Conservation (phyloP, 1,140 invertebrate species). For the Hypothenemus hampei region DNA sequence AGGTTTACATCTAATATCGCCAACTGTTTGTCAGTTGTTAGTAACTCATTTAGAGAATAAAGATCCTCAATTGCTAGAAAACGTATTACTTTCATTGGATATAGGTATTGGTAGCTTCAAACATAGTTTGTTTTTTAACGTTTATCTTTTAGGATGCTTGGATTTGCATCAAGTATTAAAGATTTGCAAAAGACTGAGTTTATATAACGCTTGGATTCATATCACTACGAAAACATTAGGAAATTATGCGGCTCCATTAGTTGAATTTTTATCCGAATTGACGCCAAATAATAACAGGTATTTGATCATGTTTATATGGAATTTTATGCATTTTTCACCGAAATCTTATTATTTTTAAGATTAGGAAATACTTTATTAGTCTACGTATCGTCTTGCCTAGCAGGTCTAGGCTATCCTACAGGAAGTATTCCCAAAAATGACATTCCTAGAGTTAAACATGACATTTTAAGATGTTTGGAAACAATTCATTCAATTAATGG, state of each 20-base stretch:
- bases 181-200: slow-evolving; percentile 68
- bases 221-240: slow-evolving; percentile 79
- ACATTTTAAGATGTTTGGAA: slow-evolving; percentile 60
- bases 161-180: slow-evolving; percentile 85
- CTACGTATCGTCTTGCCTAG: slow-evolving; percentile 89
- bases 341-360: background rate
- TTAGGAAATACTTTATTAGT: slow-evolving; percentile 89
- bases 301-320: background rate
- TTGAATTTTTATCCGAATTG: slow-evolving; percentile 63
- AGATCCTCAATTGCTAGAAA: slow-evolving; percentile 63
- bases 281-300: slow-evolving; percentile 47
- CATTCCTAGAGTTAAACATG: slow-evolving; percentile 67
- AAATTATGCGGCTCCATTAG: slow-evolving; percentile 80
- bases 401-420: slow-evolving; percentile 83
- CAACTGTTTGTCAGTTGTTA: slow-evolving; percentile 63
- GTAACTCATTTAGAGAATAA: slow-evolving; percentile 57
- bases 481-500: slow-evolving; percentile 66
- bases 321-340: background rate
- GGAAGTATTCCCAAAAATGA: slow-evolving; percentile 73
- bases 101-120: slow-evolving; percentile 51
- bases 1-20: slow-evolving; percentile 49
- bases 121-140: background rate
- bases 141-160: slow-evolving; percentile 54
- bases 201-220: slow-evolving; percentile 86
- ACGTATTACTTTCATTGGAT: slow-evolving; percentile 75